phyloP scores from a whole-genome alignment of 1,140 invertebrate species.

The Branchinecta lindahli region DNA sequence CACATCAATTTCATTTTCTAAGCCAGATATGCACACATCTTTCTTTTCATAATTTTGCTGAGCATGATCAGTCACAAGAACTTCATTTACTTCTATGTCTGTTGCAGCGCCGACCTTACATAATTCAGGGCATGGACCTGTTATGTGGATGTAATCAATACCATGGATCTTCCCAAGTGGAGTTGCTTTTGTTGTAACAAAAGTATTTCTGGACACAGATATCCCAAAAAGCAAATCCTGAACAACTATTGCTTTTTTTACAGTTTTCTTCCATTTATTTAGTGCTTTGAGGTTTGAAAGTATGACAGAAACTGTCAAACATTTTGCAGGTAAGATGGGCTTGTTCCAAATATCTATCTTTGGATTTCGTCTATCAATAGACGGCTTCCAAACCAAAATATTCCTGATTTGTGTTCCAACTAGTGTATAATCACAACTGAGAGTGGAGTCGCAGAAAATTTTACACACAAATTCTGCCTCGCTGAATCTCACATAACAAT shows the following conservation, averaged over 20 bases:
- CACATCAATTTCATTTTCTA: neutral
- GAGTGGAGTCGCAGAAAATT: constrained; percentile 21
- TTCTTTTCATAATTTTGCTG: neutral
- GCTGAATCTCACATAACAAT: constrained; percentile 19
- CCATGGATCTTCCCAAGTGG: no score
- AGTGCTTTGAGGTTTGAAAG: neutral
- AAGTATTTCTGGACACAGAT: neutral
- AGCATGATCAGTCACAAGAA: constrained; percentile 3
- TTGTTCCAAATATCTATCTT: neutral
- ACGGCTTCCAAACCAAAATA: neutral
- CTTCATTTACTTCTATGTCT: neutral
- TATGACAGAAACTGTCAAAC: constrained; percentile 12
- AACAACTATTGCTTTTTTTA: neutral
- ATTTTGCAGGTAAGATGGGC: neutral
- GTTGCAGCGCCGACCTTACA: neutral
- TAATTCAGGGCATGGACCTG: neutral
- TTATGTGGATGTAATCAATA: neutral
- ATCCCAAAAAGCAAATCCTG: neutral
- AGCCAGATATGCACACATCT: neutral
- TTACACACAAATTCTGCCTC: constrained; percentile 22
- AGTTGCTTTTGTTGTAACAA: neutral
- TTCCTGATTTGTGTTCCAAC: constrained; percentile 14
- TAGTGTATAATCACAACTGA: constrained; percentile 21
- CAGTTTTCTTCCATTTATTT: constrained; percentile 6
- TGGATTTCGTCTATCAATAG: neutral